Base-by-base conservation (phyloP, 2,888 invertebrate species). In the Adelognathus sp. region DNA sequence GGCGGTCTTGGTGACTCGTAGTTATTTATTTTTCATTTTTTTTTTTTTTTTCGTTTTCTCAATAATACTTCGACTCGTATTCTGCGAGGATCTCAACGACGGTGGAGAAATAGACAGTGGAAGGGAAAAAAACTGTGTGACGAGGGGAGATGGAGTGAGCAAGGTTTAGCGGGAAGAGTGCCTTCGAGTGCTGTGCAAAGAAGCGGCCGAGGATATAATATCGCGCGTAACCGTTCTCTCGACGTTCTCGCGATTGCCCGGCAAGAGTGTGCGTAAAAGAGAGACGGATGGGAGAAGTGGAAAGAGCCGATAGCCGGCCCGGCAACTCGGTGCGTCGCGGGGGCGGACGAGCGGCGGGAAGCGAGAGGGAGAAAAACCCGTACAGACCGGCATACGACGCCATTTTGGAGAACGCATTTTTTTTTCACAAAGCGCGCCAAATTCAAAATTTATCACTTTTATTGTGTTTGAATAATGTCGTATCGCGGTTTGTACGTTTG, bases 381-480 rank as follows among this genome's bases (percentile, higher is more conserved):
- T 21, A 31, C 58, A 56, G 72, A 74, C 16, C 70, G 72, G 72
- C 69, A 69, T 61, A n/a, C 56, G 21, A 39, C 29, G 88, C 89
- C 89, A 90, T 90, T 88, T 90, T 89, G 89, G 89, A 88, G 88
- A 89, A 89, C 88, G 84, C n/a, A n/a, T n/a, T n/a, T 21, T 63
- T 56, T 46, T 64, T 36, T 33, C 16, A 52, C n/a, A 27, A 24
- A 11, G 5, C 52, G 69, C 74, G 64, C 80, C 81, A 79, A 86
- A 86, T 60, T 11, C 2, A 44, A 16, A 14, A 31, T 7, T 31
- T 44, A 9, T 7, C 24, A 24, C 29, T 31, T 41, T 44, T 16
- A 6, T 16, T 56, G n/a, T 21, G 24, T 64, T 31, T 29, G 2
- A 46, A 21, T 52, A 29, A n/a, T 56, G 9, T 18, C 46, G 9